Evolutionary conservation across 2,797 vertebrate genomes (phyloP).

Genomic region (Peromyscus nudipes): DNA sequence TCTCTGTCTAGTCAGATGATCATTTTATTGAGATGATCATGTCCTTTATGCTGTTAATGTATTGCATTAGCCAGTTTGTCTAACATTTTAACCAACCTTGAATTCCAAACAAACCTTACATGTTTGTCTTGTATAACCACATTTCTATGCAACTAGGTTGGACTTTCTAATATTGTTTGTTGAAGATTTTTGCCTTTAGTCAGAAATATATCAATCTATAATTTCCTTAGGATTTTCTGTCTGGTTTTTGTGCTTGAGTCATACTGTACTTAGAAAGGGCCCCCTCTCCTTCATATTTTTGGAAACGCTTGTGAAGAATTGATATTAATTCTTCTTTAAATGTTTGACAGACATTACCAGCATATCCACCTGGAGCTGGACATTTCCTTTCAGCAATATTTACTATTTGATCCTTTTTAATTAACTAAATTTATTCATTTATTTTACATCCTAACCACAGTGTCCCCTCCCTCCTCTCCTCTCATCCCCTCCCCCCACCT

Average conservation of each 20-base stretch:
- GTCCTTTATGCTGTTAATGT: neutral
- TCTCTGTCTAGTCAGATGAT: neutral
- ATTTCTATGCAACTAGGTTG: neutral
- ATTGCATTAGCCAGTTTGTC: conserved; percentile 20
- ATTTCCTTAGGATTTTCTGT: neutral
- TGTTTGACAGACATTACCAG: neutral
- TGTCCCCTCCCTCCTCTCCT: neutral
- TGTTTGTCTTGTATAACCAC: neutral
- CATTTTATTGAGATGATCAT: neutral
- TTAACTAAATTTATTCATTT: neutral
- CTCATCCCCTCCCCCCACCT: neutral
- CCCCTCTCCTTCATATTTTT: neutral
- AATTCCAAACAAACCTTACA: neutral
- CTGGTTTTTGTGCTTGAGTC: neutral
- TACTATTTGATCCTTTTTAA: neutral
- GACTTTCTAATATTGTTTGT: neutral
- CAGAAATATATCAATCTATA: neutral
- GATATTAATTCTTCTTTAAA: neutral
- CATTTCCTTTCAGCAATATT: neutral
- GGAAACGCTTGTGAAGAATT: neutral
- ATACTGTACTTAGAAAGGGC: neutral
- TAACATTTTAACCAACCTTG: neutral
- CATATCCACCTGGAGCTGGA: neutral
- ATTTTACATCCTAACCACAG: neutral
- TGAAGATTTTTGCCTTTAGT: conserved; percentile 20